A percentile compares a stretch with the other conserved stretches of the same genome.
phyloP scores from a whole-genome alignment of 2,888 invertebrate species.

The Ellobium chinense region DNA sequence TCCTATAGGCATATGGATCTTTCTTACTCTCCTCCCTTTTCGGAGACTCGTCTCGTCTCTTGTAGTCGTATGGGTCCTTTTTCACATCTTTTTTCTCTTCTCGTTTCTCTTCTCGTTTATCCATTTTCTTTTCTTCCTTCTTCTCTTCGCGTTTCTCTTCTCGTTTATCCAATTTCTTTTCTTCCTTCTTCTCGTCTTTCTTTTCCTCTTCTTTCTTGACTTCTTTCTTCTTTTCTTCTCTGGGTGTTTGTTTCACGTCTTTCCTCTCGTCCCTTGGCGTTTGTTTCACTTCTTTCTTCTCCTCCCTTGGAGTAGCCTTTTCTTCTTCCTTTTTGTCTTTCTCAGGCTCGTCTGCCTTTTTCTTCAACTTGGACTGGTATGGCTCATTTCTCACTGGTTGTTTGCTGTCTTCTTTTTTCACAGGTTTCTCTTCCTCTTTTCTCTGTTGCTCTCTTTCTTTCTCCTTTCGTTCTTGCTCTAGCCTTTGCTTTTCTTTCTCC shows the following conservation, averaged over 20 bases:
- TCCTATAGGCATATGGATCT: neutral
- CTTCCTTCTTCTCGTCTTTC: neutral
- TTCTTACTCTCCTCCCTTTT: neutral
- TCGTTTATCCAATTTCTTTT: neutral
- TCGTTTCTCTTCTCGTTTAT: neutral
- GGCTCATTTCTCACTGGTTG: neutral
- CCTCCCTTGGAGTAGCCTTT: neutral
- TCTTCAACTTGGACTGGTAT: slow-evolving; percentile 18
- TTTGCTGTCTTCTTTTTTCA: slow-evolving; percentile 8
- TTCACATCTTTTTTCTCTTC: neutral
- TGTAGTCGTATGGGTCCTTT: neutral
- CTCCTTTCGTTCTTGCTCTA: neutral
- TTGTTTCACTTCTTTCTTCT: neutral
- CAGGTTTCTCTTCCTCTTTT: slow-evolving; percentile 10
- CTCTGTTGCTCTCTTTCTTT: neutral
- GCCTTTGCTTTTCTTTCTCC: neutral
- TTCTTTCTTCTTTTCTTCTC: slow-evolving; percentile 10
- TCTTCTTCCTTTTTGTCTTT: neutral
- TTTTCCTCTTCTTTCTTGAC: neutral
- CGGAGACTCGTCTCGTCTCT: neutral
- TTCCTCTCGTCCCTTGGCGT: neutral
- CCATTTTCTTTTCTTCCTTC: neutral
- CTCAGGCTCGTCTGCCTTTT: neutral
- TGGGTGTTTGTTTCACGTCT: neutral
- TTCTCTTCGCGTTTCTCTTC: neutral